Evolutionary conservation across 1,140 invertebrate genomes (phyloP), one percentile per base, ranked within the genome.

Genomic region (Oreohelix idahoensis): DNA sequence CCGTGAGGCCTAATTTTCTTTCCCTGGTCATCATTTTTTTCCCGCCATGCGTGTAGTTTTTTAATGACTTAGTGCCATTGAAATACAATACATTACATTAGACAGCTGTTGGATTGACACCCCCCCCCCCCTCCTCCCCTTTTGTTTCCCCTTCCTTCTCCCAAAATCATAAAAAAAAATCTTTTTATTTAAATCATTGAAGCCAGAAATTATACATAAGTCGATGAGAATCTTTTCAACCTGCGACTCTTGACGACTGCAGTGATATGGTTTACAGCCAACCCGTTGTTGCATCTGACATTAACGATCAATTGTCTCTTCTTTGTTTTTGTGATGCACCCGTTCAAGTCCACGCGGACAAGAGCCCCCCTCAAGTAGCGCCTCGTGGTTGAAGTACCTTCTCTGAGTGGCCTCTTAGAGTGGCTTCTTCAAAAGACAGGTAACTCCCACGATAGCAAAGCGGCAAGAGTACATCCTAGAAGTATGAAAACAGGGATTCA

Each of bases 231-330:
- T 66, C 29, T 29, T 23, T 29, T 32, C 2, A 66, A 35, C 63
- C 29, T 66, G 63, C 5, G 29, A 35, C 63, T 66, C 63, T 66
- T 66, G 17, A 66, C 29, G 63, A 5, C 63, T 66, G 63, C 63
- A 66, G 63, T 66, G 63, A 66, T 66, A 66, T 35, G 63, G 63
- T 32, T 35, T 66, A 66, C 1, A 66, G 63, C 4, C n/a, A 29
- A 66, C 15, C 63, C 11, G 11, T 17, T 66, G 29, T 32, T 35
- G n/a, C 5, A 66, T 66, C 63, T 66, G 63, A 66, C 63, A 23
- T 66, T 58, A 66, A 66, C 63, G 63, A 66, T n/a, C 63, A 66
- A 66, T 66, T 66, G 63, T 66, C 63, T 32, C 63, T 17, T 66
- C 63, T 66, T 66, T 66, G 63, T 66, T 66, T 66, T 23, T 35